These are phyloP conservation scores for Sardinella longiceps DNA, from an alignment of 2,797 vertebrate genomes.

Conservation along the genomic window DNA sequence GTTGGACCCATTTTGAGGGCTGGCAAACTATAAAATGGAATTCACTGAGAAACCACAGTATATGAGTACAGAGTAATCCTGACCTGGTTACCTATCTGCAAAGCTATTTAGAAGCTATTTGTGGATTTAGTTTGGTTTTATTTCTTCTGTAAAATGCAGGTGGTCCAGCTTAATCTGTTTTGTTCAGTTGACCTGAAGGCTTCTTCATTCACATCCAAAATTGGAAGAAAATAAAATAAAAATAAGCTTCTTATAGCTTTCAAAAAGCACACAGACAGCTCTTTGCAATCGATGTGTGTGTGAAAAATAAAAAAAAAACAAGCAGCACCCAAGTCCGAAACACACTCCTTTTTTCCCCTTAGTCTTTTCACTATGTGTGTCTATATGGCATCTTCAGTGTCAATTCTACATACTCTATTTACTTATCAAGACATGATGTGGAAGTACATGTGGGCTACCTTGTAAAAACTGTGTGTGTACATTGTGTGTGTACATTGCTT, in stretches of 20 bases:
- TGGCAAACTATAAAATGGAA: neutral
- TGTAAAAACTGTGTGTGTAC: neutral
- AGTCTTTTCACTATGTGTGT: neutral
- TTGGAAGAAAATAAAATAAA: too few species aligned
- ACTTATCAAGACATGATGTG: neutral
- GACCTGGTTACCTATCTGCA: neutral
- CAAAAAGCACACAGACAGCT: neutral
- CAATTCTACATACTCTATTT: neutral
- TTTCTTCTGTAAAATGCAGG: neutral
- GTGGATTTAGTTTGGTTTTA: neutral
- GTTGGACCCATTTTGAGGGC: neutral
- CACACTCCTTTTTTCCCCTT: neutral
- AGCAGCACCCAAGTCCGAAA: neutral
- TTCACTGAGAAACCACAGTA: neutral
- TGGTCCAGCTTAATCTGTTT: neutral
- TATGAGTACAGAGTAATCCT: neutral
- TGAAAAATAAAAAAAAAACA: neutral
- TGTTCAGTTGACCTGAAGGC: neutral
- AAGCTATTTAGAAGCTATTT: neutral
- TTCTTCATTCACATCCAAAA: neutral
- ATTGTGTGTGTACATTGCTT: neutral
- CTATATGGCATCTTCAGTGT: neutral
- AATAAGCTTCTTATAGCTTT: neutral
- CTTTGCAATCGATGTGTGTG: neutral
- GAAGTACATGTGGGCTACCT: neutral